These are phyloP conservation scores for Parnassius apollo DNA, from an alignment of 2,888 invertebrate species.

Conservation along the genomic window DNA sequence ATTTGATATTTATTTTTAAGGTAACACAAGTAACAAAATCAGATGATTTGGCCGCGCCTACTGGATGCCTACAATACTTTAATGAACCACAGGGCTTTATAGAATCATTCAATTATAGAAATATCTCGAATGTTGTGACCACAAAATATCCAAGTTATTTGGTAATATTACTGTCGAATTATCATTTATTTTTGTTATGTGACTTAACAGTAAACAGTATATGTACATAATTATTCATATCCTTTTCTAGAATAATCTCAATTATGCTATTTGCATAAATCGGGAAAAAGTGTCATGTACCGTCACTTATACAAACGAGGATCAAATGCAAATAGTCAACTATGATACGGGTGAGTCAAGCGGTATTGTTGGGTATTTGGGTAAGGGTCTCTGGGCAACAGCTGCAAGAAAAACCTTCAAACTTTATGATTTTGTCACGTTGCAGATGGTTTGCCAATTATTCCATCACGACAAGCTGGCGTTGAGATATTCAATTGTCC, in stretches of 20 bases:
- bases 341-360: conserved; percentile 81
- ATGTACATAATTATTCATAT: neutral
- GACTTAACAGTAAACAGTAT: neutral
- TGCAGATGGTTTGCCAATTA: conserved; percentile 82
- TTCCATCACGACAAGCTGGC: conserved; percentile 86
- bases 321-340: conserved; percentile 85
- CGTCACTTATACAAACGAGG: conserved; percentile 82
- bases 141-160: conserved; percentile 82
- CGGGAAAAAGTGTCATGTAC: conserved; percentile 83
- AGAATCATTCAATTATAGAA: conserved; percentile 87
- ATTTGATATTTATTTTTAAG: conserved; percentile 37
- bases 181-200: neutral
- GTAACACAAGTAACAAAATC: conserved; percentile 62
- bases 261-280: conserved; percentile 87
- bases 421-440: too few species aligned
- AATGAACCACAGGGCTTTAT: conserved; percentile 81
- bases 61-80: conserved; percentile 85
- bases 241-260: conserved; percentile 85
- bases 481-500: conserved; percentile 89
- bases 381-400: too few species aligned
- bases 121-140: conserved; percentile 77
- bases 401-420: too few species aligned
- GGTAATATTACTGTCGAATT: conserved; percentile 54
- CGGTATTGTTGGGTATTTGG: neutral
- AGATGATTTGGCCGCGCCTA: conserved; percentile 69